Evolutionary conservation across 2,113 vertebrate genomes (phyloP).

Genomic region (Castor canadensis): DNA sequence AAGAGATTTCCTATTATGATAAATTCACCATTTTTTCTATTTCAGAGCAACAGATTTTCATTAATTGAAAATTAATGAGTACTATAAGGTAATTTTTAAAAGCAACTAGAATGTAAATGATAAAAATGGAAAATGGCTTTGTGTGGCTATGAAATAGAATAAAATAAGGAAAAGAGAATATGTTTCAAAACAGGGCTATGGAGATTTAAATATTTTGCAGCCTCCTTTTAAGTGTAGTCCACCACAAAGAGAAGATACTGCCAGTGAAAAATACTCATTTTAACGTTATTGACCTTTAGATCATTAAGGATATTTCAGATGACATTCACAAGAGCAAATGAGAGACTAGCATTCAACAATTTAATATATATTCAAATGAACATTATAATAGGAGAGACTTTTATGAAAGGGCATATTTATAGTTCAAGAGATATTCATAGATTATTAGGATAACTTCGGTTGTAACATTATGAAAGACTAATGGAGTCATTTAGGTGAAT

Average conservation of each 20-base stretch:
- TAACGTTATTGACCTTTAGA: slow-evolving; percentile 37
- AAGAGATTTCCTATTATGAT: background rate
- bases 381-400: background rate
- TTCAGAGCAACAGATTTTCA: background rate
- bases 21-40: background rate
- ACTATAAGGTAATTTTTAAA: background rate
- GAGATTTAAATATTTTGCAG: background rate
- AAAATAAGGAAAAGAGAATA: background rate
- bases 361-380: slow-evolving; percentile 66
- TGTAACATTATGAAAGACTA: background rate
- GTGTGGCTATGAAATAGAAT: background rate
- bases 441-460: slow-evolving; percentile 25
- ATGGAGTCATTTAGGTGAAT: background rate
- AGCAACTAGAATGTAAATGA: background rate
- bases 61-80: background rate
- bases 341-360: slow-evolving; percentile 23
- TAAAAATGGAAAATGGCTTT: slow-evolving; percentile 19
- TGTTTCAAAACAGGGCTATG: background rate
- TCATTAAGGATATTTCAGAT: slow-evolving; percentile 17
- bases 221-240: background rate
- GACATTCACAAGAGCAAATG: background rate
- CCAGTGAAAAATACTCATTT: slow-evolving; percentile 24
- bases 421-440: background rate
- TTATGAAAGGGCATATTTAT: background rate
- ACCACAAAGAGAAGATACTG: background rate